Base-by-base conservation (phyloP, 2,888 invertebrate species). In the Anaspis maculata region DNA sequence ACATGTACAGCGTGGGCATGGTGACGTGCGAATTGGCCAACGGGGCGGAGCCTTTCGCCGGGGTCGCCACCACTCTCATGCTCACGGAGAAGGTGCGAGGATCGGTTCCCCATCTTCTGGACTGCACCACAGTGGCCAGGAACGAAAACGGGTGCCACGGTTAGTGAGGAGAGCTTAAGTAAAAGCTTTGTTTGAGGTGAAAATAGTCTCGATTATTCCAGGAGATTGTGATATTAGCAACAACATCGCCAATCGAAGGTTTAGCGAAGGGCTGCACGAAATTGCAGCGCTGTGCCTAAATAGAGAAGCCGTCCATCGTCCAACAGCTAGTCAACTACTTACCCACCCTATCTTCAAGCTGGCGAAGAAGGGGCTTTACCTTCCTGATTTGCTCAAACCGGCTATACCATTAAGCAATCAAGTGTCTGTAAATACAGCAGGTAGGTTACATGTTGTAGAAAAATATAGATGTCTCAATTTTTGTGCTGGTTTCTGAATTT, bases 1-100 rank as follows among this genome's bases (percentile, higher is more conserved):
- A 95, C 64, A 79, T 92, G 9, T 95, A 95, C 61, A 92, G 92
- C 38, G 56, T 92, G 24, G 95, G 95, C 13, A 85, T 94, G 42
- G 73, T 87, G 3, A 75, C 83, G 27, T 92, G 91, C 61, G 91
- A 91, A 66, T 66, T 90, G 37, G 89, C 84, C 24, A 94, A 94
- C 66, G 92, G 94, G 0, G 75, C 83, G 16, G 85, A 87, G 44
- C 92, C 92, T 0, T 94, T 88, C 66, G 75, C 79, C 1, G 88
- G 86, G 48, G 81, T 88, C 54, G 76, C 85, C 3, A 80, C 79
- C n/a, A 88, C 92, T 1, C 72, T 91, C 51, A 91, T 94, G 90
- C 71, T 91, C 47, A 83, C 87, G 3, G 91, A 92, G 67, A 94
- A 94, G 66, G 73, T 87, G 15, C 73, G 86, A 32, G 91, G 91